Percentiles rank a stretch among this genome's conserved stretches.
phyloP scores from a whole-genome alignment of 2,888 invertebrate genomes.

The Campoletis raptor region DNA sequence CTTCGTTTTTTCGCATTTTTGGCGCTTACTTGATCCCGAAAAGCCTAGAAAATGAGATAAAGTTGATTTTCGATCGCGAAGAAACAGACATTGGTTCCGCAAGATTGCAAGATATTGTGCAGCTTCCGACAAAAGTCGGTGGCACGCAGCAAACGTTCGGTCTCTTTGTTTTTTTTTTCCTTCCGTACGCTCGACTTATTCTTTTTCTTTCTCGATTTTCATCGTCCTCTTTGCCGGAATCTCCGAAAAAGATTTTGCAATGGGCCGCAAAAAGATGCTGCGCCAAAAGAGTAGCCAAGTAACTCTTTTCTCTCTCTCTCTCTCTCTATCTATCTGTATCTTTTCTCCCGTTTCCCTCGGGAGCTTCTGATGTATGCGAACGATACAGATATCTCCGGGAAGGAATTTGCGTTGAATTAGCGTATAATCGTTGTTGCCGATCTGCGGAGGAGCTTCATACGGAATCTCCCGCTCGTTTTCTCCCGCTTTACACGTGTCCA shows the following conservation, averaged over 20 bases:
- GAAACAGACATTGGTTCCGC: conserved; percentile 71
- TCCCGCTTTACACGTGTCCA: conserved; percentile 84
- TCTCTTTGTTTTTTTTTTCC: conserved; percentile 24
- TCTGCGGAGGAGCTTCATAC: conserved; percentile 80
- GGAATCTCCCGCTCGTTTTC: conserved; percentile 80
- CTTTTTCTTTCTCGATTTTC: conserved; percentile 22
- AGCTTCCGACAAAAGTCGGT: conserved; percentile 17
- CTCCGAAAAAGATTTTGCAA: conserved; percentile 45
- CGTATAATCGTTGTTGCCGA: conserved; percentile 84
- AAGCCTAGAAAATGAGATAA: background rate
- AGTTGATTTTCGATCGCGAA: background rate
- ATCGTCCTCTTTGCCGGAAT: conserved; percentile 40
- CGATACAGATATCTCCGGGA: conserved; percentile 84
- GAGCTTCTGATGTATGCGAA: conserved; percentile 80
- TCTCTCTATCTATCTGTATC: conserved; percentile 48
- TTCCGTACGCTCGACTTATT: background rate
- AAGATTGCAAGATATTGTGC: conserved; percentile 27
- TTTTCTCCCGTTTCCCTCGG: conserved; percentile 58
- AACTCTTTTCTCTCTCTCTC: conserved; percentile 53
- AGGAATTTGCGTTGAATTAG: conserved; percentile 85
- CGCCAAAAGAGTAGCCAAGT: conserved; percentile 57
- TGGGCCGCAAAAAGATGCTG: conserved; percentile 48
- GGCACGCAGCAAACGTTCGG: conserved; percentile 1
- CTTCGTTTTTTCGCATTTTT: background rate
- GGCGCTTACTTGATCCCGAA: background rate